Conservation (phyloP, 2,113 vertebrate species). For the Mustela nigripes region DNA sequence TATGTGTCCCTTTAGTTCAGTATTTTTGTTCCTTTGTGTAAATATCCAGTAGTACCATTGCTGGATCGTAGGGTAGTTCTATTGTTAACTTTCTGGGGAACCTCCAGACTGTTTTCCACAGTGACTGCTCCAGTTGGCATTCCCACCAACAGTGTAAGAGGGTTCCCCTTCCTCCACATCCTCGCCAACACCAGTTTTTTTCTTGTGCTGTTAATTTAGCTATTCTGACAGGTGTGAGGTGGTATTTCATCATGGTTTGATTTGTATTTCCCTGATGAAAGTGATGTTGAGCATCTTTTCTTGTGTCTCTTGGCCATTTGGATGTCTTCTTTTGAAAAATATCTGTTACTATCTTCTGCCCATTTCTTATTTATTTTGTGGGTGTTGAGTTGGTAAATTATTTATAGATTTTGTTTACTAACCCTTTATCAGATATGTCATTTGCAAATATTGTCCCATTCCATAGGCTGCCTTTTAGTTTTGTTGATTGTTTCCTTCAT, state of each 20-base stretch:
- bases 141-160: not conserved
- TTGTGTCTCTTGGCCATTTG: not conserved
- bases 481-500: not conserved
- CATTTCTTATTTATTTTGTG: not conserved
- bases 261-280: not conserved
- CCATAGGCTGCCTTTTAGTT: not conserved
- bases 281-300: not conserved
- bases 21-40: not conserved
- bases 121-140: not conserved
- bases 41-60: not conserved
- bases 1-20: not conserved
- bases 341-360: not conserved
- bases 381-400: not conserved
- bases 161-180: not conserved
- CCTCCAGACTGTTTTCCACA: not conserved
- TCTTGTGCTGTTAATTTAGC: not conserved
- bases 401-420: not conserved
- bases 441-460: not conserved
- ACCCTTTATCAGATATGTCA: not conserved
- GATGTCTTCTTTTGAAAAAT: not conserved
- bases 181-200: not conserved
- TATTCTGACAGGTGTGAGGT: not conserved
- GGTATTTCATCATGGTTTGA: not conserved
- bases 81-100: not conserved
- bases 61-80: not conserved